Evolutionary conservation across 2,888 invertebrate genomes (phyloP), one percentile per base, ranked within the genome.

Genomic region (Andrena chrysosceles): DNA sequence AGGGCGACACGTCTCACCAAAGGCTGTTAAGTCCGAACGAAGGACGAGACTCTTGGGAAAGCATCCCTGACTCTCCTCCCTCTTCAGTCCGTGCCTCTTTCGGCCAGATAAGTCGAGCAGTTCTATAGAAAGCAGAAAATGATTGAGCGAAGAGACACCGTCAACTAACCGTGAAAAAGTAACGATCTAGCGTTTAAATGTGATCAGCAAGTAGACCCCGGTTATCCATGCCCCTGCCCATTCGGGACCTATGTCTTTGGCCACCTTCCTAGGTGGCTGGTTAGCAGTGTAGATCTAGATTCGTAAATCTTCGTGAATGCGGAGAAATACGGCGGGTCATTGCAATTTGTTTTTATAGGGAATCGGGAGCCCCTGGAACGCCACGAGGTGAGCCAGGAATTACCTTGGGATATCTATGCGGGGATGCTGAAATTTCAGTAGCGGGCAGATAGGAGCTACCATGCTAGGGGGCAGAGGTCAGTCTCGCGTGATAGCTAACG

Each of bases 301-400:
- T 83, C 87, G 84, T 88, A 88, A 88, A 86, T 89, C 89, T 86
- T 77, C 54, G 75, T 56, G 77, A 77, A 75, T 71, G 68, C 72
- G 60, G 73, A 82, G 87, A 85, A 83, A 89, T 84, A 88, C 78
- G 85, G 60, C 69, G 83, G 81, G 56, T 77, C 67, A 73, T 83
- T 75, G 85, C 88, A 89, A 89, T 91, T 89, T 86, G 87, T 91
- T 90, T 91, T 91, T 89, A 89, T 89, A 84, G 85, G 73, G 85
- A 87, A 90, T 86, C 84, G 81, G 72, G 71, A 68, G 77, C 54
- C 42, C 71, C 48, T 16, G 68, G 59, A 62, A 71, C 72, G 72
- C 59, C 72, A 72, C 64, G 68, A 77, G 77, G 60, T 54, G 64
- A 49, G 49, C 52, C 59, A 48, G 75, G 77, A 82, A 87, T 89